phyloP scores from a whole-genome alignment of 2,888 invertebrate species.

The Drosophila kuntzei region DNA sequence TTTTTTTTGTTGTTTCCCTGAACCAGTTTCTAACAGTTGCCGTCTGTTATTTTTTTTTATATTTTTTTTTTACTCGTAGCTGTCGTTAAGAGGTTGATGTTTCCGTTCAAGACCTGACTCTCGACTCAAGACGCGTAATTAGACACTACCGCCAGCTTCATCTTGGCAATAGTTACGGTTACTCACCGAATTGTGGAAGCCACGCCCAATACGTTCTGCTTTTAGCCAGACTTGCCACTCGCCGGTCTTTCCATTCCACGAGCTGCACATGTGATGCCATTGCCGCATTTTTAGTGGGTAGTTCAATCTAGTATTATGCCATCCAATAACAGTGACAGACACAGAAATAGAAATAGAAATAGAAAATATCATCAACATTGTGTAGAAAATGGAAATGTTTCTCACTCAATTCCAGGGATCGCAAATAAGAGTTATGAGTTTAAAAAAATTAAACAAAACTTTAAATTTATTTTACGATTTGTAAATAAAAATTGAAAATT shows the following conservation, averaged over 20 bases:
- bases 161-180: conserved; percentile 12
- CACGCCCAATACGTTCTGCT: conserved; percentile 93
- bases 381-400: no score
- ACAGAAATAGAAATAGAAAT: not conserved
- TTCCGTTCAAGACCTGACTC: conserved; percentile 27
- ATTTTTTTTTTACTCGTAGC: conserved; percentile 10
- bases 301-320: conserved; percentile 86
- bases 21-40: conserved; percentile 36
- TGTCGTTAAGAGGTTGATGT: conserved; percentile 38
- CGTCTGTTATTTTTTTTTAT: conserved; percentile 16
- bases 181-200: conserved; percentile 94
- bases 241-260: conserved; percentile 95
- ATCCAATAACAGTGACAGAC: conserved; percentile 28
- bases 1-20: conserved; percentile 29
- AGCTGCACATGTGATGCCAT: conserved; percentile 95
- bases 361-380: not conserved
- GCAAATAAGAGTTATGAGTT: no score
- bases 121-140: conserved; percentile 31
- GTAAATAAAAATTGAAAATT: no score
- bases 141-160: conserved; percentile 17
- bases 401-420: no score
- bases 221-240: conserved; percentile 97
- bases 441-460: no score
- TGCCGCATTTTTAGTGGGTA: conserved; percentile 89
- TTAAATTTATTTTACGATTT: no score